Evolutionary conservation across 2,797 vertebrate genomes (phyloP), one percentile per base, ranked within the genome.

Genomic region (Ptychobarbus kaznakovi): DNA sequence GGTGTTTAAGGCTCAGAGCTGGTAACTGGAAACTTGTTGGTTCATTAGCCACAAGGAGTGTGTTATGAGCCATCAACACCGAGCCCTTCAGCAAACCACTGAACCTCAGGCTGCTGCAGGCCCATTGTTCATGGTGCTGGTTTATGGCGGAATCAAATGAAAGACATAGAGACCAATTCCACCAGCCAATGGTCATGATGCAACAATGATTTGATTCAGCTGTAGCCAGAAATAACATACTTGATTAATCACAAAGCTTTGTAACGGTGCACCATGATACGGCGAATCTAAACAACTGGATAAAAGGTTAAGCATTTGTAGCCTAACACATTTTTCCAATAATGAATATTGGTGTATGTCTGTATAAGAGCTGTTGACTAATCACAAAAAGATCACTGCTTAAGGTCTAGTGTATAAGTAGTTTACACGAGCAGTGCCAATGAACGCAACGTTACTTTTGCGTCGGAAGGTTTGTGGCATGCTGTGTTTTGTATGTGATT

Each of bases 1-100:
- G 81, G 51, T 58, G 65, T 82, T 72, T 46, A 80, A 80, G 78
- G 42, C 78, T 80, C 78, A 80, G 18, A 61, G 78, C 42, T 80
- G 78, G 42, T 65, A 80, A 80, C 78, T 78, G 56, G 56, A 63
- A 78, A 78, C 53, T 44, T 63, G 22, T 40, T 44, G 66, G 80
- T 72, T 72, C 80, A 72, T 82, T 82, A 70, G 12, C n/a, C 80
- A 82, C 51, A 46, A 72, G 69, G 35, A 66, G 51, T 1, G 1
- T 40, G 74, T 44, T 63, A 66, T 66, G 78, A 65, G 61, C 42
- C 42, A 66, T 66, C 25, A 49, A 66, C 42, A 35, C 58, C 4
- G 40, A 80, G 16, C 3, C 25, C 61, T 35, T 80, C 63, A 80
- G 61, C 61, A 66, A 66, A 46, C 78, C 25, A 18, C 56, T 61